Evolutionary conservation across 2,888 invertebrate species (phyloP).

Genomic region (Lysandra coridon): DNA sequence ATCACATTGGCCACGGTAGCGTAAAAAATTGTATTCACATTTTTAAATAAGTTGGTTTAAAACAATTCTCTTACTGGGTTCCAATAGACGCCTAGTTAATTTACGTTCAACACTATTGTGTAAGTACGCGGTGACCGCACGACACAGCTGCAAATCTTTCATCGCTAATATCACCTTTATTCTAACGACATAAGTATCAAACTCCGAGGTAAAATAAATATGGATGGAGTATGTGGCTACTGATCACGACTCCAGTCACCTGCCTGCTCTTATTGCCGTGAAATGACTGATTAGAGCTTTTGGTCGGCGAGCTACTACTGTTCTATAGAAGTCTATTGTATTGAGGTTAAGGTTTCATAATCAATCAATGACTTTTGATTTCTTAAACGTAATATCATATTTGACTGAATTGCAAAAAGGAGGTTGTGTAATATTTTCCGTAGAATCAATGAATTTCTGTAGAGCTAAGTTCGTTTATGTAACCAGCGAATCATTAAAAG

Average conservation of each 20-base stretch:
- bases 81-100: slow-evolving; percentile 8
- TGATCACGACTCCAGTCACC: slow-evolving; percentile 26
- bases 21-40: too few species aligned
- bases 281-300: neutral
- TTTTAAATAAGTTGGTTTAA: too few species aligned
- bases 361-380: neutral
- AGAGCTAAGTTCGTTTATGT: too few species aligned
- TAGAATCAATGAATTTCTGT: neutral
- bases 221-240: neutral
- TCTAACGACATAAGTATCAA: neutral
- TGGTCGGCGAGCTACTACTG: neutral
- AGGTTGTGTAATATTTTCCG: too few species aligned
- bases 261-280: slow-evolving; percentile 8
- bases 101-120: slow-evolving; percentile 13
- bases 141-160: slow-evolving; percentile 8
- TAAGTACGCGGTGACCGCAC: slow-evolving; percentile 18
- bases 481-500: too few species aligned
- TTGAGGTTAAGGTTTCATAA: neutral
- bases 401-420: neutral
- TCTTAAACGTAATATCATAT: neutral
- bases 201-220: neutral
- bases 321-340: neutral
- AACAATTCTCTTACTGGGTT: neutral
- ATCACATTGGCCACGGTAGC: too few species aligned
- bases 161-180: neutral